These are phyloP conservation scores for Drosophila borborema DNA, from an alignment of 2,888 invertebrate genomes.

Conservation along the genomic window DNA sequence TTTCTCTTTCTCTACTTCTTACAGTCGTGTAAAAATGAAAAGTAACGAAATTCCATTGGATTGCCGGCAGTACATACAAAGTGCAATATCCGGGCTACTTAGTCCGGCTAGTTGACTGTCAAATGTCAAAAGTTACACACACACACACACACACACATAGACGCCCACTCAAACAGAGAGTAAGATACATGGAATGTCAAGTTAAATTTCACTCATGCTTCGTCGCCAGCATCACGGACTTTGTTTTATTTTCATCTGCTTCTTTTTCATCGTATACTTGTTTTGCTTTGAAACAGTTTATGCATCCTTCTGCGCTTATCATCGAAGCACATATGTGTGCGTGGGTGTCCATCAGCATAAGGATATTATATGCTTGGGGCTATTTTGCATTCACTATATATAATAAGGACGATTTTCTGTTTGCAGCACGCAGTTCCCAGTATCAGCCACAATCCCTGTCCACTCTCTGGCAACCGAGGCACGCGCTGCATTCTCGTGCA, in stretches of 20 bases:
- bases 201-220: slow-evolving; percentile 23
- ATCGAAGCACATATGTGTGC: background rate
- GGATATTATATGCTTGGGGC: slow-evolving; percentile 11
- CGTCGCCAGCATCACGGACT: background rate
- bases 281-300: background rate
- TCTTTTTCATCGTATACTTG: background rate
- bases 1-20: background rate
- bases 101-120: slow-evolving; percentile 27
- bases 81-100: slow-evolving; percentile 41
- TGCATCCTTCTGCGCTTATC: slow-evolving; percentile 8
- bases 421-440: background rate
- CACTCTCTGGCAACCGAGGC: background rate
- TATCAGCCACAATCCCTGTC: background rate
- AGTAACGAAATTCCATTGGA: slow-evolving; percentile 34
- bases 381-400: slow-evolving; percentile 15
- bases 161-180: background rate
- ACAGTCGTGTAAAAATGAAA: background rate
- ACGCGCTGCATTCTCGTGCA: slow-evolving; percentile 13
- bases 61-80: slow-evolving; percentile 10
- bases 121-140: slow-evolving; percentile 35
- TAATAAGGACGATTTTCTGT: background rate
- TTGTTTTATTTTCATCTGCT: background rate
- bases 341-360: background rate
- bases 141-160: background rate
- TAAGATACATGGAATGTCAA: slow-evolving; percentile 13